Evolutionary conservation across 1,140 invertebrate genomes (phyloP).

Genomic region (Eurytemora carolleeae): DNA sequence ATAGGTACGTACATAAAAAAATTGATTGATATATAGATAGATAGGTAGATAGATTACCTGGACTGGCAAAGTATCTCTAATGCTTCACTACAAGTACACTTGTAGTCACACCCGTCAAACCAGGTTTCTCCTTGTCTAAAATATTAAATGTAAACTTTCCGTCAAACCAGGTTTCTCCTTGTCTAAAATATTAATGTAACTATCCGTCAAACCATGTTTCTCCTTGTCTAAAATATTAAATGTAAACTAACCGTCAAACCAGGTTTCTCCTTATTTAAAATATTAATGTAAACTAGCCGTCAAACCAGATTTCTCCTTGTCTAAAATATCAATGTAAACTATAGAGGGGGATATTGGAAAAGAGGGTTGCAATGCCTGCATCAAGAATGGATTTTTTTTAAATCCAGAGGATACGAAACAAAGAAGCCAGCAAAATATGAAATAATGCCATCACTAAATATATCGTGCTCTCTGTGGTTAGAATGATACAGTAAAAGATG

Average conservation of each 20-base stretch:
- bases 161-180: slow-evolving; percentile 23
- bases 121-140: slow-evolving; percentile 26
- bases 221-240: too few relatives aligned
- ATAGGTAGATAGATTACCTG: slow-evolving; percentile 12
- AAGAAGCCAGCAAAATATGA: too few relatives aligned
- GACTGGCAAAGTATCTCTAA: slow-evolving; percentile 25
- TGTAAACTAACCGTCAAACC: slow-evolving; percentile 24
- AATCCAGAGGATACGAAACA: too few relatives aligned
- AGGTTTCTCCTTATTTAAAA: slow-evolving; percentile 23
- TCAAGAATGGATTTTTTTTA: too few relatives aligned
- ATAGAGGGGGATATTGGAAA: too few relatives aligned
- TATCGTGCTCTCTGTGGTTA: too few relatives aligned
- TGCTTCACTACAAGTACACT: slow-evolving; percentile 25
- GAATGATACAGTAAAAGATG: too few relatives aligned
- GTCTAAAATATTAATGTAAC: slow-evolving; percentile 25
- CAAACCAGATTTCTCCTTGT: slow-evolving; percentile 25
- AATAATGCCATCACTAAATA: too few relatives aligned
- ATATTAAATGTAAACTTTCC: slow-evolving; percentile 22
- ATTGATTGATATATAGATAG: too few relatives aligned
- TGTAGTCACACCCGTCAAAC: slow-evolving; percentile 25
- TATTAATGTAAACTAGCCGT: slow-evolving; percentile 26
- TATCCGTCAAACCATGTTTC: slow-evolving; percentile 26
- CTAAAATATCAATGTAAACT: too few relatives aligned
- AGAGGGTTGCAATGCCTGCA: too few relatives aligned
- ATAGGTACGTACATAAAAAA: too few relatives aligned